These are phyloP conservation scores for Thymallus thymallus DNA, from an alignment of 2,113 vertebrate species.

Conservation along the genomic window DNA sequence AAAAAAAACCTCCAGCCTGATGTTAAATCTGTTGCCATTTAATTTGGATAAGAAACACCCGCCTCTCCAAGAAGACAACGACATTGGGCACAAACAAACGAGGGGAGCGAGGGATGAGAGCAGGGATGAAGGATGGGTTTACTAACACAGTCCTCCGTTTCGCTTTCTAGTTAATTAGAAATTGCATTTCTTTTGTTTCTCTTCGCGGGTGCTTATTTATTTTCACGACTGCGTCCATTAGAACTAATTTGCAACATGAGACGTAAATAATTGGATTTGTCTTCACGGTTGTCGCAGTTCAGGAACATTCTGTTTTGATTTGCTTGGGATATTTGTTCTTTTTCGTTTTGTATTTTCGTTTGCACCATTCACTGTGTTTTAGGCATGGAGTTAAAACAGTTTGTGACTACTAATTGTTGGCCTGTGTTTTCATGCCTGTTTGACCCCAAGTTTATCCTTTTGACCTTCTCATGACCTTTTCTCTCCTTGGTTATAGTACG, in stretches of 20 bases:
- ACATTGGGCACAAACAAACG: constrained; percentile 74
- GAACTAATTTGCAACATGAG: constrained; percentile 81
- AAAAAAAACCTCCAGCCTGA: constrained; percentile 40
- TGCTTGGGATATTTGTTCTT: constrained; percentile 56
- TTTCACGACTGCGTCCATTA: constrained; percentile 75
- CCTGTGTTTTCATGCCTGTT: neutral
- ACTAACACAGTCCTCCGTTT: constrained; percentile 73
- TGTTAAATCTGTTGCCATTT: constrained; percentile 80
- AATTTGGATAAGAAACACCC: constrained; percentile 66
- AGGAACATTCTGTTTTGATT: constrained; percentile 72
- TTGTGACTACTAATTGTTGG: constrained; percentile 1
- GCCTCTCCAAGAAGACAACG: constrained; percentile 69
- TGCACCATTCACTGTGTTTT: constrained; percentile 47
- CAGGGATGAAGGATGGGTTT: constrained; percentile 77
- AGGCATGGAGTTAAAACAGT: constrained; percentile 32
- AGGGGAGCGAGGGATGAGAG: constrained; percentile 32
- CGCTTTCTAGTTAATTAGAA: constrained; percentile 84
- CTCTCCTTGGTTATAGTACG: constrained; percentile 69
- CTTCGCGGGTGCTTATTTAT: constrained; percentile 75
- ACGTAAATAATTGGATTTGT: constrained; percentile 82
- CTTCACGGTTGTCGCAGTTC: constrained; percentile 67
- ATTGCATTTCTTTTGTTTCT: constrained; percentile 78
- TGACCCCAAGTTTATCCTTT: constrained; percentile 5
- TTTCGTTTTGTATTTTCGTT: constrained; percentile 50
- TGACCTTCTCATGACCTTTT: constrained; percentile 36